Base-by-base conservation (phyloP, 1,140 invertebrate species). In the Brachionus plicatilis region DNA sequence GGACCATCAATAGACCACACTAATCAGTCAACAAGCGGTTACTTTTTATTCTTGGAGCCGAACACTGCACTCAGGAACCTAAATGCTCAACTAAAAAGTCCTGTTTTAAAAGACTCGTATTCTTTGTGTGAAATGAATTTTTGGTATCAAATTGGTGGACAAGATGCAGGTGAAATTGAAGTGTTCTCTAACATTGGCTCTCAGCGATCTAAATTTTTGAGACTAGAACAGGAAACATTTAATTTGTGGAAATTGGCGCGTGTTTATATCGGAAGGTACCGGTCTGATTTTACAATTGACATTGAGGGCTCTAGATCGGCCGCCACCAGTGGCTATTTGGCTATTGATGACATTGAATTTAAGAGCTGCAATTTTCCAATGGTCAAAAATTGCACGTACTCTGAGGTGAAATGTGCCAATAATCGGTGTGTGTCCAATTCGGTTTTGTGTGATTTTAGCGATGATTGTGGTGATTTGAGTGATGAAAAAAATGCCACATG, bases 381-480 rank as follows among this genome's bases (percentile, higher is more conserved):
- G 41, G 27, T 85, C 75, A 72, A 50, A 50, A 56, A 86, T 83
- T 60, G 85, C 85, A 70, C 87, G 86, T 65, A 68, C 66, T 11
- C 85, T 66, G 43, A 88, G 88, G 70, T 87, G 87, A 76, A 88
- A 87, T 20, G 84, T 85, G 29, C 85, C 83, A 50, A 86, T 83
- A 33, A n/a, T 66, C 9, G n/a, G 24, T 83, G 82, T 72, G 33
- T 83, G 17, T 20, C 53, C 8, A 82, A 53, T 43, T 43, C 7
- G 20, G 14, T 65, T 33, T 53, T 83, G 37, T 83, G 82, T 70
- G 82, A 83, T 56, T 68, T 68, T 70, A 83, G 11, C 9, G 87
- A 89, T 84, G 89, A 90, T 78, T 90, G 90, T 85, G 87, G 88
- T 3, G 89, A 90, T 85, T 85, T 85, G 29, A 86, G 86, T 75